These are phyloP conservation scores for Onychomys leucogaster DNA, from an alignment of 2,797 vertebrate genomes.

Conservation along the genomic window DNA sequence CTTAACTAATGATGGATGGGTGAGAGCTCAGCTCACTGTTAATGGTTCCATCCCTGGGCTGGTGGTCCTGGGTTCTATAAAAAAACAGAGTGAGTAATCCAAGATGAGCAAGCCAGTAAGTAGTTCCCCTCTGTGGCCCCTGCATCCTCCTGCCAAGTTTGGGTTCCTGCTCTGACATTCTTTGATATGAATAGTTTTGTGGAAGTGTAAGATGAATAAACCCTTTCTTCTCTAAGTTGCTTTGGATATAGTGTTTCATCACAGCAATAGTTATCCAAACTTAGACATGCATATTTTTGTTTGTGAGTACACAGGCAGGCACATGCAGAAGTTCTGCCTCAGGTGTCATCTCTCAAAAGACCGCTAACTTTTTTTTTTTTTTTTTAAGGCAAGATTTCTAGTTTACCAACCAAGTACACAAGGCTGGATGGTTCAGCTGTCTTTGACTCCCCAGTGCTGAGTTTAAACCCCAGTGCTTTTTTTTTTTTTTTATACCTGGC, in stretches of 20 bases:
- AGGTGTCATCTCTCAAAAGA: neutral
- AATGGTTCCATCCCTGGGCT: neutral
- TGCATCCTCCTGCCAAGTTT: neutral
- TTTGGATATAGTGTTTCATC: neutral
- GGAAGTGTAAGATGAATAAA: neutral
- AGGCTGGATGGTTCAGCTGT: neutral
- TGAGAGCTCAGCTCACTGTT: too few relatives aligned
- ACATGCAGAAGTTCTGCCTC: neutral
- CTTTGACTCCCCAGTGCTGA: too few relatives aligned
- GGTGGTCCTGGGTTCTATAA: neutral
- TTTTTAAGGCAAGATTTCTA: neutral
- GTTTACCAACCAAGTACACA: neutral
- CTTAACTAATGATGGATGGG: neutral
- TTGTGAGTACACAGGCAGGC: neutral
- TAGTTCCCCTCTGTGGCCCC: neutral
- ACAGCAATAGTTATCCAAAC: neutral
- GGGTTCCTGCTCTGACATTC: neutral
- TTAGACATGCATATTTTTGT: neutral
- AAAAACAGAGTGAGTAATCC: neutral
- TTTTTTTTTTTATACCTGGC: neutral
- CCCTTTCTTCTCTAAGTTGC: neutral
- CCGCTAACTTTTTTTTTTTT: neutral
- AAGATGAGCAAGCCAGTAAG: neutral
- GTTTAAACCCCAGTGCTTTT: too few relatives aligned
- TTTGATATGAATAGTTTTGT: neutral